Evolutionary conservation across 2,113 vertebrate genomes (phyloP).

Genomic region (Bubo bubo): DNA sequence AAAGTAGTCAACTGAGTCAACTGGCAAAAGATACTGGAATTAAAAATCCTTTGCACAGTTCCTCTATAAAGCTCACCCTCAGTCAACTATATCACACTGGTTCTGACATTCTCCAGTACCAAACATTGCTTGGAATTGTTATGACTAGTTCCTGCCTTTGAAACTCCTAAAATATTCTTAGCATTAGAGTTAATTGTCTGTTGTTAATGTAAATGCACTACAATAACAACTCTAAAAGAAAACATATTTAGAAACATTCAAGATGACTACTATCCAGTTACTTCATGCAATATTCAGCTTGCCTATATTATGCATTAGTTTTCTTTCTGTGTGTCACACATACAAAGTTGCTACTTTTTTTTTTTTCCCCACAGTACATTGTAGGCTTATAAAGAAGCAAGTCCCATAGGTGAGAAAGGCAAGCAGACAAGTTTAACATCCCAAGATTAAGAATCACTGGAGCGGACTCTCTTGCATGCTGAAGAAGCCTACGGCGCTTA

Average conservation of each 20-base stretch:
- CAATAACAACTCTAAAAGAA: neutral
- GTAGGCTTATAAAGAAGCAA: neutral
- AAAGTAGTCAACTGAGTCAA: neutral
- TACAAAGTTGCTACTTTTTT: rapidly evolving
- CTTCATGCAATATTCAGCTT: neutral
- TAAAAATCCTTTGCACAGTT: neutral
- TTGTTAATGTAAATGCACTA: neutral
- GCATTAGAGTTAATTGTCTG: neutral
- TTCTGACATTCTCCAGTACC: neutral
- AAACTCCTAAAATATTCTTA: neutral
- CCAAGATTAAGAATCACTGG: neutral
- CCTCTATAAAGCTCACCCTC: neutral
- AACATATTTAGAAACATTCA: neutral
- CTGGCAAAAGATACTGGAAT: neutral
- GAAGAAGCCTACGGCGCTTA: neutral
- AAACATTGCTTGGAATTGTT: neutral
- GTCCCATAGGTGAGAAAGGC: neutral
- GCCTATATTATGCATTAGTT: neutral
- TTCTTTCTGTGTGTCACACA: neutral
- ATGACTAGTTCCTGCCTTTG: neutral
- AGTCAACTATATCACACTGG: neutral
- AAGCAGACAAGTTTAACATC: neutral
- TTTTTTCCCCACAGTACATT: neutral
- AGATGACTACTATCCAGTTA: neutral
- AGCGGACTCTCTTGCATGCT: neutral